phyloP scores from a whole-genome alignment of 2,113 vertebrate species.

The Corvus moneduloides region DNA sequence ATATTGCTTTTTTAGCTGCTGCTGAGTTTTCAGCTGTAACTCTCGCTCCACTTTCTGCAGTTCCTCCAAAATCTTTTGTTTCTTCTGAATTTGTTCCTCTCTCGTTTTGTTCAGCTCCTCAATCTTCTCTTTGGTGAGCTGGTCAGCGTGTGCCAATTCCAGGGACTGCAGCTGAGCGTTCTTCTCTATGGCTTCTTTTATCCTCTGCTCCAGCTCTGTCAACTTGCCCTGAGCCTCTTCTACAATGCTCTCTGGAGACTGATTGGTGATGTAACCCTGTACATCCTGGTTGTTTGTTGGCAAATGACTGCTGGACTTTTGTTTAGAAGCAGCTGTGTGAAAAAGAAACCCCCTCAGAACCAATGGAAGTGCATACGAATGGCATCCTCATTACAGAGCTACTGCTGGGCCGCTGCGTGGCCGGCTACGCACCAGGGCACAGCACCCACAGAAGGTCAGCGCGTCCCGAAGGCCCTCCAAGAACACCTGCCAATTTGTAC shows the following conservation, averaged over 20 bases:
- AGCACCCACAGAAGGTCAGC: slow-evolving; percentile 57
- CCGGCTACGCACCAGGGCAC: slow-evolving; percentile 62
- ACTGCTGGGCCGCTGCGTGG: slow-evolving; percentile 65
- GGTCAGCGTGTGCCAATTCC: slow-evolving; percentile 98
- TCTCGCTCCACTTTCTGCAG: slow-evolving; percentile 98
- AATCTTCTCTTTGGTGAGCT: slow-evolving; percentile 99
- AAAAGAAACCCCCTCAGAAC: slow-evolving; percentile 86
- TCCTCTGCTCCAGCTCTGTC: slow-evolving; percentile 98
- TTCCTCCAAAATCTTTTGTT: slow-evolving; percentile 99
- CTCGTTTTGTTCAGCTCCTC: slow-evolving; percentile 98
- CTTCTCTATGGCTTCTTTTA: slow-evolving; percentile 97
- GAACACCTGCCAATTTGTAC: slow-evolving; percentile 28
- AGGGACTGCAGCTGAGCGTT: slow-evolving; percentile 97
- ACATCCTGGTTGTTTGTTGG: slow-evolving; percentile 83
- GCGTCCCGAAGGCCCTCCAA: slow-evolving; percentile 22
- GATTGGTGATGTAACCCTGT: slow-evolving; percentile 88
- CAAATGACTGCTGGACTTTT: slow-evolving; percentile 91
- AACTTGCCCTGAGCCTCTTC: slow-evolving; percentile 99
- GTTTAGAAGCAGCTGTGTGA: slow-evolving; percentile 91
- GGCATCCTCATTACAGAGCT: slow-evolving; percentile 80
- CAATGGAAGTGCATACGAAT: slow-evolving; percentile 78
- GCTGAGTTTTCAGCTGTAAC: slow-evolving; percentile 98
- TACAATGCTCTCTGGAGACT: slow-evolving; percentile 99
- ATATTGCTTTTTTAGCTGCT: slow-evolving; percentile 99
- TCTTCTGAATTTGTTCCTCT: slow-evolving; percentile 99